These are phyloP conservation scores for Thalassophryne amazonica DNA, from an alignment of 2,797 vertebrate genomes.

Conservation along the genomic window DNA sequence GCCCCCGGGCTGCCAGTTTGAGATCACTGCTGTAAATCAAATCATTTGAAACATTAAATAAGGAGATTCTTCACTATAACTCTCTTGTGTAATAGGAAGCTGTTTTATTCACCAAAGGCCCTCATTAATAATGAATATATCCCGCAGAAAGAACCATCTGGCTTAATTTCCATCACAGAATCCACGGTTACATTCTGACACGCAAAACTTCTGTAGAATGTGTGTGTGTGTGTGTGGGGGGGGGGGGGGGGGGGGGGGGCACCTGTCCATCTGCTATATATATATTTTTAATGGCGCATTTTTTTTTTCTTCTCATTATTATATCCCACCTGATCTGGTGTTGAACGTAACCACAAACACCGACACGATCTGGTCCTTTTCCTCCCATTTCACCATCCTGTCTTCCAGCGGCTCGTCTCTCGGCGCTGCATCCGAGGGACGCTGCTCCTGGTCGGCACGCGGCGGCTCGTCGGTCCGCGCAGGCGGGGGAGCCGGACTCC, in stretches of 20 bases:
- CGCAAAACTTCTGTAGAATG: no score
- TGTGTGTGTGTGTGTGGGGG: no score
- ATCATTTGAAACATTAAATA: no score
- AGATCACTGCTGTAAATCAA: no score
- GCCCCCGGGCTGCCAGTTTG: no score
- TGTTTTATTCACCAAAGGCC: slow-evolving; percentile 6
- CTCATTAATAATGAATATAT: slow-evolving; percentile 50
- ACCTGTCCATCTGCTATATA: no score
- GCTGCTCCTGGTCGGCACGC: slow-evolving; percentile 32
- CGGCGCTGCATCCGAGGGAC: slow-evolving; percentile 40
- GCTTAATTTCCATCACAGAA: slow-evolving; percentile 19
- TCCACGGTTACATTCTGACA: background rate
- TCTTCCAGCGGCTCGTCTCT: slow-evolving; percentile 52
- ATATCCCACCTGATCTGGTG: slow-evolving; percentile 84
- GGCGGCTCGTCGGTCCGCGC: slow-evolving; percentile 32
- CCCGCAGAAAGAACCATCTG: slow-evolving; percentile 29
- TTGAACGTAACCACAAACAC: slow-evolving; percentile 93
- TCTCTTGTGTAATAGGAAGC: no score
- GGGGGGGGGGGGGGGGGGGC: no score
- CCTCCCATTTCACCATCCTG: slow-evolving; percentile 80
- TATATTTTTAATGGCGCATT: no score
- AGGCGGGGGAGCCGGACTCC: slow-evolving; percentile 46
- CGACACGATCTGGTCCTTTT: slow-evolving; percentile 88
- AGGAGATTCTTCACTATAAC: no score
- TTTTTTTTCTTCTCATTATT: no score